Conservation (phyloP, 2,797 vertebrate genomes). For the Poeciliopsis paucimaculata region DNA sequence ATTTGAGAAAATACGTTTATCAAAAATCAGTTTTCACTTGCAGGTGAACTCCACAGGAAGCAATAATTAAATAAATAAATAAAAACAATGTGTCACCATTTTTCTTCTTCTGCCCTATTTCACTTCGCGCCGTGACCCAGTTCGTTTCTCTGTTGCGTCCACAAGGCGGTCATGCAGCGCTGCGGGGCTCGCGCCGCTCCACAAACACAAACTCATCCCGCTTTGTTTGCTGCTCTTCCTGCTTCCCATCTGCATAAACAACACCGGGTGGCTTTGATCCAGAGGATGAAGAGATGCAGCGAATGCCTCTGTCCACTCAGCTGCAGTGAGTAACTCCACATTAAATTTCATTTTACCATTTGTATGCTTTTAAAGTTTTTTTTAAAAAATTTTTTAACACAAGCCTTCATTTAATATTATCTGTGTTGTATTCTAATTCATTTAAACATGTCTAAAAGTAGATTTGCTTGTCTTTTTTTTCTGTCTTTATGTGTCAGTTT, state of each 20-base stretch:
- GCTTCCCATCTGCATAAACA: slow-evolving; percentile 4
- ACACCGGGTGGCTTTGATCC: not conserved
- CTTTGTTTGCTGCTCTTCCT: slow-evolving; percentile 16
- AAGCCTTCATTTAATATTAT: not conserved
- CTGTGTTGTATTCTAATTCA: not conserved
- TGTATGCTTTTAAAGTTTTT: not conserved
- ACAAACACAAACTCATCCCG: not conserved
- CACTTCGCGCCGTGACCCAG: slow-evolving; percentile 36
- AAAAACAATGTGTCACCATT: not conserved
- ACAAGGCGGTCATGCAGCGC: slow-evolving; percentile 12
- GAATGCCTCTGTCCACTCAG: not conserved
- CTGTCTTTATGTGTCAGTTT: not conserved
- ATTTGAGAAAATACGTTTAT: not conserved
- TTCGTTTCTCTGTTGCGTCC: slow-evolving; percentile 19
- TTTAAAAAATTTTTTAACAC: not conserved
- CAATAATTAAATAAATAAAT: not conserved
- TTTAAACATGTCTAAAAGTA: not conserved
- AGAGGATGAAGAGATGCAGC: not conserved
- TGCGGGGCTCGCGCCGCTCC: slow-evolving; percentile 19
- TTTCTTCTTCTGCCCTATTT: slow-evolving; percentile 35
- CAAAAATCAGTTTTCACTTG: not conserved
- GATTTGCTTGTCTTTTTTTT: not conserved
- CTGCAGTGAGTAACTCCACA: slow-evolving; percentile 8
- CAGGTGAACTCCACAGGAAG: not conserved
- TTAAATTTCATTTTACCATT: not conserved